A percentile compares a stretch with the other conserved stretches of the same genome.
phyloP scores from a whole-genome alignment of 2,113 vertebrate species.

The Oceanodroma tethys region DNA sequence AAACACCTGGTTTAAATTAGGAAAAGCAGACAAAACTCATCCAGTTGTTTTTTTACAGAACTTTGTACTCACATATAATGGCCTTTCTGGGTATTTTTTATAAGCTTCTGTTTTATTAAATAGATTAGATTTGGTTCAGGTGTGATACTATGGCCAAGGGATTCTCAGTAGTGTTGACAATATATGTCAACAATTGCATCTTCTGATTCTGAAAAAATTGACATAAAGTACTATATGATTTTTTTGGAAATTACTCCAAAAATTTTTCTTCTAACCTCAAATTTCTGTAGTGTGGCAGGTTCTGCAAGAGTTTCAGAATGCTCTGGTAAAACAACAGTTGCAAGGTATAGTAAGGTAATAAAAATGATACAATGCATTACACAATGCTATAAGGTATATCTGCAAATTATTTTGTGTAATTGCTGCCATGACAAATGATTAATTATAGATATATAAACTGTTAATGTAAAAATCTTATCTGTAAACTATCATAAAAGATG shows the following conservation, averaged over 20 bases:
- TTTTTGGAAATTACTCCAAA: background rate
- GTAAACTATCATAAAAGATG: background rate
- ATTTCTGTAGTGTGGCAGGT: background rate
- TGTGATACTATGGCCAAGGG: background rate
- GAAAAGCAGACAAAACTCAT: background rate
- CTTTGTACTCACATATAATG: background rate
- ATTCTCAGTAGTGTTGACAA: background rate
- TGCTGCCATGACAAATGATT: background rate
- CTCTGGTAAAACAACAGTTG: background rate
- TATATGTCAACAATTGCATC: background rate
- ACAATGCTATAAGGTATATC: fast-evolving
- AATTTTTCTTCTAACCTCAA: background rate
- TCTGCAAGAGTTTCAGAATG: background rate
- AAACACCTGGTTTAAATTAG: background rate
- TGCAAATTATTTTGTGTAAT: background rate
- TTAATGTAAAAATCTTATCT: background rate
- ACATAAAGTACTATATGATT: background rate
- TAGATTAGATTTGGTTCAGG: background rate
- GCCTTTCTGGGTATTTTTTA: background rate
- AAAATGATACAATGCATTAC: background rate
- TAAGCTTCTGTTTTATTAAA: background rate
- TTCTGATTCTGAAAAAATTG: background rate
- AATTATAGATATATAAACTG: background rate
- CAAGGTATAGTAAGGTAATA: background rate
- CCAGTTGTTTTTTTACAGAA: background rate